Conservation (phyloP, 2,113 vertebrate species). For the Tragelaphus buxtoni region DNA sequence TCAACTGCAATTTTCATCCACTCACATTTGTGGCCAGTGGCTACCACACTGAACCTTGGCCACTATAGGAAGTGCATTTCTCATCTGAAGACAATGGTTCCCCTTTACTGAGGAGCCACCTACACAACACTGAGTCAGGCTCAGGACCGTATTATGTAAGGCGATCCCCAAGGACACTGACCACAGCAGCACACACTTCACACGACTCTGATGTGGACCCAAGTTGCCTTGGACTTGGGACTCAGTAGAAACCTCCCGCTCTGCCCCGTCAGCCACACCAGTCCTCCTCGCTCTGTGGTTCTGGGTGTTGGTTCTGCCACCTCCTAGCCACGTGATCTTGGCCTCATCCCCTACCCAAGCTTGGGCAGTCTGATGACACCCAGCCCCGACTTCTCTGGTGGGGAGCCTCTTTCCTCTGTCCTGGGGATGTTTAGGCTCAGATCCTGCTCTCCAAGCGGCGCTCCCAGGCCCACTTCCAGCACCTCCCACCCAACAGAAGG, state of each 20-base stretch:
- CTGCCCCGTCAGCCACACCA: neutral
- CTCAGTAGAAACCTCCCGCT: neutral
- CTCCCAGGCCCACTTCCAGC: conserved; percentile 45
- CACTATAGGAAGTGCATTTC: neutral
- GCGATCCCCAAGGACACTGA: neutral
- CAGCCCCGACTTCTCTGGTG: neutral
- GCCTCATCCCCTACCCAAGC: neutral
- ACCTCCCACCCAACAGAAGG: conserved; percentile 65
- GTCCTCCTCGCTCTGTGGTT: neutral
- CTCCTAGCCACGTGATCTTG: neutral
- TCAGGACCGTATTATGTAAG: neutral
- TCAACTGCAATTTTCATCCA: neutral
- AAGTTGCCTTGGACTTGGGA: neutral
- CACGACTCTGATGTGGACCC: neutral
- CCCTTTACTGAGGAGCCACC: neutral
- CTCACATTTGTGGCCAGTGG: neutral
- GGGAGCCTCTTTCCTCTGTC: neutral
- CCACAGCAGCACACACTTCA: too few species aligned
- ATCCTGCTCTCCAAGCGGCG: conserved; percentile 32
- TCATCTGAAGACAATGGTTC: neutral
- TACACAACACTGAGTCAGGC: neutral
- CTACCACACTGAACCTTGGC: neutral
- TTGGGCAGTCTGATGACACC: neutral
- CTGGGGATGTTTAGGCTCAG: neutral
- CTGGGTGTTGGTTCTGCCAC: neutral